Evolutionary conservation across 92 coral and sea anemone genomes (phyloP).

Genomic region (Palythoa heliodiscus): DNA sequence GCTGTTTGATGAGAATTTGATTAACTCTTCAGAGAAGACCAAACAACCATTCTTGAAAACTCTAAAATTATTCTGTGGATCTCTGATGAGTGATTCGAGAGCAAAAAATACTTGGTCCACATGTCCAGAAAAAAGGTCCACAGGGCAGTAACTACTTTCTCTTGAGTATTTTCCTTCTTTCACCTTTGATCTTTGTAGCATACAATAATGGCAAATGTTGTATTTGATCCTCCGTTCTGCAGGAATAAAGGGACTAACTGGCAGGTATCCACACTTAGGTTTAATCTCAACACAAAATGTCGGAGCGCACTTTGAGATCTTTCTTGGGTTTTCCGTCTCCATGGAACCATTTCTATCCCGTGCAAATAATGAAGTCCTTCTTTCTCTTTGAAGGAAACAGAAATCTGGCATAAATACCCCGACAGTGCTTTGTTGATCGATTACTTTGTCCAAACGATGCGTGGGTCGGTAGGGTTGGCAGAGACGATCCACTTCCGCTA

Average conservation of each 20-base stretch:
- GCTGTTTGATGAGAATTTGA: conserved; percentile 26
- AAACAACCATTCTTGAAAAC: conserved; percentile 80
- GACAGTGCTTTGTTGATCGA: conserved; percentile 53
- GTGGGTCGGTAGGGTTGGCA: conserved; percentile 73
- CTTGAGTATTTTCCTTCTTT: conserved; percentile 77
- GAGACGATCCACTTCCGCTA: conserved; percentile 53
- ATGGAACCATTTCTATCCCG: background rate
- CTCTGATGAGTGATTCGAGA: conserved; percentile 69
- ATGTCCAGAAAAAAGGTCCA: conserved; percentile 85
- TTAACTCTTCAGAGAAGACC: conserved; percentile 75
- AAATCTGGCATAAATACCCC: conserved; percentile 91
- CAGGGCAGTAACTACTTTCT: conserved; percentile 87
- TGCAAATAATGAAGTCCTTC: background rate
- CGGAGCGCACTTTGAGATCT: conserved; percentile 25
- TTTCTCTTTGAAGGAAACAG: conserved; percentile 63
- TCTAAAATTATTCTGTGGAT: conserved; percentile 92
- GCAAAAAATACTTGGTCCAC: conserved; percentile 71
- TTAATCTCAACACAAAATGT: conserved; percentile 90
- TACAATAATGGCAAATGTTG: conserved; percentile 79
- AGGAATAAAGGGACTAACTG: conserved; percentile 61
- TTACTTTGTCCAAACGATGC: conserved; percentile 72
- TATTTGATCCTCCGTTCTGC: conserved; percentile 52
- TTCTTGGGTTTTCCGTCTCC: background rate
- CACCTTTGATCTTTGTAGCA: conserved; percentile 84
- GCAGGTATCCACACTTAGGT: conserved; percentile 93